Evolutionary conservation across 2,113 vertebrate species (phyloP), one percentile per base, ranked within the genome.

Genomic region (Isurus oxyrinchus): DNA sequence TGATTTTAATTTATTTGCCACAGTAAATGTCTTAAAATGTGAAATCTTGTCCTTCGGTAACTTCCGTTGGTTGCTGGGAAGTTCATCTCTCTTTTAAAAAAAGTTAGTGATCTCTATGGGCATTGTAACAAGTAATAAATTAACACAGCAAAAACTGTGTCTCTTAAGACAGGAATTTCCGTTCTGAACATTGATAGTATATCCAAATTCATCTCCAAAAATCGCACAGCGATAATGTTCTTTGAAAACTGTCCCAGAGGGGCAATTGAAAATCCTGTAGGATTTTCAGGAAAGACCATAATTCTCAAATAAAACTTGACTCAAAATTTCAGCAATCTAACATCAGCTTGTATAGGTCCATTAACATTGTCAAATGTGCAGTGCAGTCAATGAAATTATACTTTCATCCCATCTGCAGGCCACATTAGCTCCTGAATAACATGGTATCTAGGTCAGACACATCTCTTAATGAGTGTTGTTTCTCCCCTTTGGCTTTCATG

Each of bases 381-480:
- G 81, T 2, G 40, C 40, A 84, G 81, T 84, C 81, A 94, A 94
- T 94, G 59, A 94, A 40, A 63, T 63, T 63, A 61, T 63, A 49
- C 40, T 95, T 72, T 72, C 21, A 72, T 95, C 4, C 94, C 49
- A 55, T 76, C 94, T 63, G 44, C 67, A 55, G 94, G 67, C 67
- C 66, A 72, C 67, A 95, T 72, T 55, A 95, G 94, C 67, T 76
- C 67, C 44, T 21, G 67, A 95, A 53, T 72, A 55, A 95, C 49
- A 49, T 95, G 67, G 44, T 72, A 72, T 95, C 94, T 95, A 76
- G 94, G 94, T 95, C 94, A 95, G 66, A 95, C 23, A 69, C 66
- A 31, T 55, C 49, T 35, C 55, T 19, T 95, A 95, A 95, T 95
- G 94, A 95, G 94, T n/a, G 14, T 53, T 53, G 23, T 72, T 72